Conservation (phyloP, 92 coral and sea anemone species). For the Zoanthus sansibaricus region DNA sequence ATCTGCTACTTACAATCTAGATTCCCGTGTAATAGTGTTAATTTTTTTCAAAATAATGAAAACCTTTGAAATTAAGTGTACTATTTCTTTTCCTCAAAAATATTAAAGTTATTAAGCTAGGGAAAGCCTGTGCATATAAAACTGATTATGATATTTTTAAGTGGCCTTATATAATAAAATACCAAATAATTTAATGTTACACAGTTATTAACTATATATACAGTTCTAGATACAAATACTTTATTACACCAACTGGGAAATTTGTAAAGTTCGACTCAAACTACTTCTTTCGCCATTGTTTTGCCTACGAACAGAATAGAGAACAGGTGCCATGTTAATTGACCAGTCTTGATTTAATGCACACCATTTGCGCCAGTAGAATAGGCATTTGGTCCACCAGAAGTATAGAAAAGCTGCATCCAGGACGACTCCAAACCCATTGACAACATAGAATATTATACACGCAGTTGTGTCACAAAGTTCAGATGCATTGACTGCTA, state of each 20-base stretch:
- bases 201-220: background rate
- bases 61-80: too few relatives aligned
- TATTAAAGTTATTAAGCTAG: too few relatives aligned
- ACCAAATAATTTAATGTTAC: background rate
- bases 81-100: too few relatives aligned
- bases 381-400: constrained; percentile 91
- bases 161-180: background rate
- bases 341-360: constrained; percentile 95
- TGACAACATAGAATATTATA: constrained; percentile 86
- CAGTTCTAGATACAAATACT: background rate
- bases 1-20: too few relatives aligned
- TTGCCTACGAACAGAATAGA: constrained; percentile 49
- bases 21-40: too few relatives aligned
- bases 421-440: constrained; percentile 88
- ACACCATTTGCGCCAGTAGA: constrained; percentile 91
- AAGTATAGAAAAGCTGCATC: constrained; percentile 89
- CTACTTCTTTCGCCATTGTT: constrained; percentile 70
- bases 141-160: too few relatives aligned
- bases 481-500: constrained; percentile 88
- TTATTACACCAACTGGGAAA: constrained; percentile 76
- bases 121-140: too few relatives aligned
- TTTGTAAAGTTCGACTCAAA: constrained; percentile 72
- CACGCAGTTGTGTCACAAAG: constrained; percentile 85
- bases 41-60: too few relatives aligned
- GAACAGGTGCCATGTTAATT: constrained; percentile 64